Conservation (phyloP, 2,888 invertebrate species). For the Megamerina dolium region DNA sequence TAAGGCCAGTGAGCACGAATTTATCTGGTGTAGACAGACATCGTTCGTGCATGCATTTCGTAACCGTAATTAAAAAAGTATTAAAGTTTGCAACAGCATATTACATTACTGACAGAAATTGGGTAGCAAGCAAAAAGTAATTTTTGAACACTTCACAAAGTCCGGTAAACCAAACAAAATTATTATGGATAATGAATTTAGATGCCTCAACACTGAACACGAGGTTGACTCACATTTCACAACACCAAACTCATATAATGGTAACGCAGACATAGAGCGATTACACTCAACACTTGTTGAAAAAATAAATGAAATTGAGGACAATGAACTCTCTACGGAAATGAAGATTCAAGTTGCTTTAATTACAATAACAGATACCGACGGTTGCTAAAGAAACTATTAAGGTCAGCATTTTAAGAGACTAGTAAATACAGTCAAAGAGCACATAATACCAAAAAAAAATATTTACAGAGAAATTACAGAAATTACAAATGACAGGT, state of each 20-base stretch:
- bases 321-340: constrained; percentile 6
- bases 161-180: constrained; percentile 12
- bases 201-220: no score
- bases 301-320: constrained; percentile 12
- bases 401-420: background rate
- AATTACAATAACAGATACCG: constrained; percentile 6
- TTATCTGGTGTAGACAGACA: no score
- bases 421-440: constrained; percentile 1
- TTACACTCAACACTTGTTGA: constrained; percentile 13
- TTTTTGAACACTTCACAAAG: constrained; percentile 15
- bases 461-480: no score
- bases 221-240: no score
- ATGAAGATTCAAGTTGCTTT: constrained; percentile 8
- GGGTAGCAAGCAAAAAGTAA: constrained; percentile 6
- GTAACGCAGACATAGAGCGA: constrained; percentile 7
- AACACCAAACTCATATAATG: no score
- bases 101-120: constrained; percentile 5
- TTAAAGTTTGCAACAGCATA: constrained; percentile 12
- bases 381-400: constrained; percentile 7
- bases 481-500: no score
- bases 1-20: no score
- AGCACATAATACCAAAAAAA: background rate
- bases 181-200: constrained; percentile 19
- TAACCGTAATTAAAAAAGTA: no score
- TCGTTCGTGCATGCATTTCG: no score